Percentiles rank a stretch among this genome's conserved stretches.
These are phyloP conservation scores for Phaonia tiefii DNA, from an alignment of 2,888 invertebrate genomes.

Conservation along the genomic window DNA sequence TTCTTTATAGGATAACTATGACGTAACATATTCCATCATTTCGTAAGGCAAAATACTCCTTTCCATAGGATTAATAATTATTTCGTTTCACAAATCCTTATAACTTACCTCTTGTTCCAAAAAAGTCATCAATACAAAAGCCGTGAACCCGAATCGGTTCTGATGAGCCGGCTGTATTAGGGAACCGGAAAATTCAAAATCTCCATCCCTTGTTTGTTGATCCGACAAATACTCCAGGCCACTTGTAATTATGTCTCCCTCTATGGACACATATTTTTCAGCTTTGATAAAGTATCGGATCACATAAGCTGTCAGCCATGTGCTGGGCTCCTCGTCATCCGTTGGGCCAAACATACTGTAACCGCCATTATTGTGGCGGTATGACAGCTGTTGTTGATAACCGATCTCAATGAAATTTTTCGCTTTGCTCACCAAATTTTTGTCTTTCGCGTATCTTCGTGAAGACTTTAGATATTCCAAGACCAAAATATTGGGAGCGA, in stretches of 20 bases:
- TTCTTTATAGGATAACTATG: too few species aligned
- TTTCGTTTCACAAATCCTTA: background rate
- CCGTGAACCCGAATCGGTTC: slow-evolving; percentile 87
- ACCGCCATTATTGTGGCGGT: slow-evolving; percentile 86
- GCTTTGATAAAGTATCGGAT: slow-evolving; percentile 89
- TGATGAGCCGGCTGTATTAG: slow-evolving; percentile 81
- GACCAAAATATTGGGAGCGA: slow-evolving; percentile 85
- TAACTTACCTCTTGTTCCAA: slow-evolving; percentile 83
- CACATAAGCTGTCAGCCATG: slow-evolving; percentile 92
- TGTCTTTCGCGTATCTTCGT: background rate
- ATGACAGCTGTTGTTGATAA: slow-evolving; percentile 88
- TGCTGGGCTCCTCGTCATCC: slow-evolving; percentile 84
- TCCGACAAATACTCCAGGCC: slow-evolving; percentile 87
- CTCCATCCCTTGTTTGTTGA: slow-evolving; percentile 82
- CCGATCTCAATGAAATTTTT: slow-evolving; percentile 81
- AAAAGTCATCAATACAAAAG: slow-evolving; percentile 87
- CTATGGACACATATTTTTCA: slow-evolving; percentile 84
- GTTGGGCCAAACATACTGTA: slow-evolving; percentile 88
- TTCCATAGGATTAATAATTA: too few species aligned
- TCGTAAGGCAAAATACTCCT: too few species aligned
- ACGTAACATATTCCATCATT: too few species aligned
- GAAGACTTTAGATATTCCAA: slow-evolving; percentile 83
- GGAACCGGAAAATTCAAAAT: slow-evolving; percentile 81
- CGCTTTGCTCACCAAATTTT: slow-evolving; percentile 78
- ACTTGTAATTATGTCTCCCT: slow-evolving; percentile 84